Base-by-base conservation (phyloP, 2,888 invertebrate species). In the Lasioglossum morio region DNA sequence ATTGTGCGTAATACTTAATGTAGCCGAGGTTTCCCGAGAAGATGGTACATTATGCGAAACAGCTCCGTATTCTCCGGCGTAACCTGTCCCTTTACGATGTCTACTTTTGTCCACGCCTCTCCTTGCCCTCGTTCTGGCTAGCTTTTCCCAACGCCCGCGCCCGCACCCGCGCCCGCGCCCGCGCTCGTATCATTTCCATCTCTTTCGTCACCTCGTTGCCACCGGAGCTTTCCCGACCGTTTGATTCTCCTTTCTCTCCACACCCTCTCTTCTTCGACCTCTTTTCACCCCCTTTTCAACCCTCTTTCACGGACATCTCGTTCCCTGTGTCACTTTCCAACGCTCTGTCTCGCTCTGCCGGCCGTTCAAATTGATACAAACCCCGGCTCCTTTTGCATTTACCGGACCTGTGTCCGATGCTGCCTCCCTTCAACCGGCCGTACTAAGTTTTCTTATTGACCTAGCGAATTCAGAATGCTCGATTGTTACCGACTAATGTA, bases 1-100 rank as follows among this genome's bases (percentile, higher is more conserved):
- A 72, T 70, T 74, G 53, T 75, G 43, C 73, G 82, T 77, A 69
- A 82, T 82, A 74, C 82, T 77, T 82, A 82, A 82, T 70, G 78
- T 53, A 78, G 66, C 78, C 72, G 74, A 66, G 77, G 66, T 73
- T 63, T 23, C 53, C 0, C 66, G 57, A 23, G 73, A 66, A 60
- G 34, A 73, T n/a, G 77, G 53, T 57, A 30, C 78, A 82, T 78
- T 82, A 82, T 77, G 69, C 82, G 82, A 57, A 78, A 74, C 82
- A 77, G 78, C 63, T 16, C n/a, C 53, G 73, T 69, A 70, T 73
- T 53, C 82, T 74, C 66, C 23, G 19, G n/a, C 63, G 53, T 73
- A 73, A 69, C 53, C 69, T 37, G 66, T 77, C 63, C 48, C 73
- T 77, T 82, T 69, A 77, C 82, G 73, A 73, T 43, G 73, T 78